A percentile compares a stretch with the other conserved stretches of the same genome.
Conservation (phyloP, 2,888 invertebrate genomes). For the Troides aeacus region DNA sequence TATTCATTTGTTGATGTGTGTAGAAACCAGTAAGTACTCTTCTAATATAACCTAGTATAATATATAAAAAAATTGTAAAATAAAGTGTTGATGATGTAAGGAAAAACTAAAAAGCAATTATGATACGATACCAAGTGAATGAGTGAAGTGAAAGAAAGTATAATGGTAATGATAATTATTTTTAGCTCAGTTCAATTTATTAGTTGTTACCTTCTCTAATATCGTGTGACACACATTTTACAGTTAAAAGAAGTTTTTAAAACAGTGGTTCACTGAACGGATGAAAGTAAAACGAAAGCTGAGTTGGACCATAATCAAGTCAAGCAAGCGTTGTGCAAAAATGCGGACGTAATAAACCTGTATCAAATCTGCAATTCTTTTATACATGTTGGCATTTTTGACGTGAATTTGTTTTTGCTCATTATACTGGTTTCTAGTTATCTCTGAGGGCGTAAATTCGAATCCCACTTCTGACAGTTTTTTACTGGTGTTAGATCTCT, state of each 20-base stretch:
- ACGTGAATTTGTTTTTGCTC: background rate
- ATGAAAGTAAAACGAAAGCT: conserved; percentile 31
- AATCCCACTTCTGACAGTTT: no score
- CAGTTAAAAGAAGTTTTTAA: conserved; percentile 6
- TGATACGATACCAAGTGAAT: background rate
- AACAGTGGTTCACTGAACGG: conserved; percentile 11
- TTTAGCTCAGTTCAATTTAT: background rate
- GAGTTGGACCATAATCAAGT: conserved; percentile 10
- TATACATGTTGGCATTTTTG: background rate
- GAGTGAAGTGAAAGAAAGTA: background rate
- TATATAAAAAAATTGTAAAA: no score
- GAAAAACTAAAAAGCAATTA: no score
- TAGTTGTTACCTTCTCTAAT: background rate
- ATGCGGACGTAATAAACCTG: conserved; percentile 18
- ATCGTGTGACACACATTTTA: background rate
- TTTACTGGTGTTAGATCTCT: no score
- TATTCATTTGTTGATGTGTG: no score
- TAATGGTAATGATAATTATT: background rate
- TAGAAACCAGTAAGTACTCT: no score
- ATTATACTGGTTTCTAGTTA: background rate
- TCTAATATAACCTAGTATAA: no score
- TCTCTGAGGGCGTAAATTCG: no score
- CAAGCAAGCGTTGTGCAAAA: conserved; percentile 19
- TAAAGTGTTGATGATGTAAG: no score
- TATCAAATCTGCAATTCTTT: background rate